Conservation (phyloP, 1,140 invertebrate genomes). For the Conus ventricosus region DNA sequence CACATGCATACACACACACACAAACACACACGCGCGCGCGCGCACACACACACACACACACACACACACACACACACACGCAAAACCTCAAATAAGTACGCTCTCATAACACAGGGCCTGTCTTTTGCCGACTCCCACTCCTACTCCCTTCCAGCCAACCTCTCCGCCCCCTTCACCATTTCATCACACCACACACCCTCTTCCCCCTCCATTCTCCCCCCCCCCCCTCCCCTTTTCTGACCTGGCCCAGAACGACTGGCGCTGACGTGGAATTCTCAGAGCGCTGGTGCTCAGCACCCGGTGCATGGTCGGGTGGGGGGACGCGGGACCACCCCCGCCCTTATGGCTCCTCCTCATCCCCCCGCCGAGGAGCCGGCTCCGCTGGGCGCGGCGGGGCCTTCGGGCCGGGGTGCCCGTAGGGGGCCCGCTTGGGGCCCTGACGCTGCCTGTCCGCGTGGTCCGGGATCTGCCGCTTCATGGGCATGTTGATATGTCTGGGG, state of each 20-base stretch:
- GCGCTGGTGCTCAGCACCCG: constrained; percentile 66
- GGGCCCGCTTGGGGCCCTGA: background rate
- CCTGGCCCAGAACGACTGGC: constrained; percentile 60
- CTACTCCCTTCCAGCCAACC: background rate
- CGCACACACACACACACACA: no score
- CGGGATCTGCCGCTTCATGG: background rate
- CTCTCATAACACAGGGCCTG: no score
- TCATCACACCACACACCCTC: background rate
- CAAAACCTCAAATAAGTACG: no score
- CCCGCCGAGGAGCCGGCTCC: background rate
- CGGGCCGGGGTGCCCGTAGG: background rate
- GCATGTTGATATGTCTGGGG: background rate
- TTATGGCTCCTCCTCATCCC: background rate
- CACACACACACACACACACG: no score
- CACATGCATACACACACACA: background rate
- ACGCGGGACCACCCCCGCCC: background rate
- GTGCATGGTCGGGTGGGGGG: constrained; percentile 43
- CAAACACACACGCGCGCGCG: no score
- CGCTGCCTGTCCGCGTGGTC: background rate
- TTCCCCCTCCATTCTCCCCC: background rate
- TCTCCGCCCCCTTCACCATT: background rate
- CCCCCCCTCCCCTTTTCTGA: background rate
- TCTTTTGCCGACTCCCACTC: background rate
- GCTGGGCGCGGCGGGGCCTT: background rate
- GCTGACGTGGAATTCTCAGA: constrained; percentile 59